These are phyloP conservation scores for Thymallus thymallus DNA, from an alignment of 2,113 vertebrate species.

Conservation along the genomic window DNA sequence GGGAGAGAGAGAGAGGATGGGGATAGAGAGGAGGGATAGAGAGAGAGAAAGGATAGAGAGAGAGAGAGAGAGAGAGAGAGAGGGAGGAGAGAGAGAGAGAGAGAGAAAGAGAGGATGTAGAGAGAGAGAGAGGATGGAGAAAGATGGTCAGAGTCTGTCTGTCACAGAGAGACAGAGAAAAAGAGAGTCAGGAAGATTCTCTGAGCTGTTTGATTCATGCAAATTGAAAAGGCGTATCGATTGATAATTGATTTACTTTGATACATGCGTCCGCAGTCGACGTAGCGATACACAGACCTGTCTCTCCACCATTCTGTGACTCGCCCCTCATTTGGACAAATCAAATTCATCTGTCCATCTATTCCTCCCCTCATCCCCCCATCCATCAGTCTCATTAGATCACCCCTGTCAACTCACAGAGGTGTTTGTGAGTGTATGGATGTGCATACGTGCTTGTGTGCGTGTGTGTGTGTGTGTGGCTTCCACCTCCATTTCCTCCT, in stretches of 20 bases:
- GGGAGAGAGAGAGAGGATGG: constrained; percentile 7
- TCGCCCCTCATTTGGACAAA: constrained; percentile 58
- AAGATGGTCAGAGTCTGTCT: not conserved
- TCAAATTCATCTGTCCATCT: constrained; percentile 68
- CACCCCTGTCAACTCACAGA: constrained; percentile 47
- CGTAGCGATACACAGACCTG: constrained; percentile 35
- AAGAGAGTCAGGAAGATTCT: constrained; percentile 3
- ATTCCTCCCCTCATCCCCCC: constrained; percentile 53
- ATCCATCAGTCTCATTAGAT: constrained; percentile 71
- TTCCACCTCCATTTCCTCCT: constrained; percentile 1
- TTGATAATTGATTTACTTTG: constrained; percentile 71
- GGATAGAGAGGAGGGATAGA: not conserved
- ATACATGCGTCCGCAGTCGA: constrained; percentile 45
- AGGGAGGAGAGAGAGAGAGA: not conserved
- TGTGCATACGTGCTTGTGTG: constrained; percentile 1
- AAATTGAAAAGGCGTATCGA: constrained; percentile 68
- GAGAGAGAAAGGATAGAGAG: not conserved
- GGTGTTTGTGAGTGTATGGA: not conserved
- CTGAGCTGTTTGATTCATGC: constrained; percentile 61
- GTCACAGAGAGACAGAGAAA: not conserved
- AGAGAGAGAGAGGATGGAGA: not conserved
- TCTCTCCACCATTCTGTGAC: constrained; percentile 25
- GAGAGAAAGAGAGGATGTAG: not conserved
- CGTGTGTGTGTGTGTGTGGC: constrained; percentile 9
- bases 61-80: not conserved